phyloP scores from a whole-genome alignment of 2,113 vertebrate genomes.

The Ageneiosus marmoratus region DNA sequence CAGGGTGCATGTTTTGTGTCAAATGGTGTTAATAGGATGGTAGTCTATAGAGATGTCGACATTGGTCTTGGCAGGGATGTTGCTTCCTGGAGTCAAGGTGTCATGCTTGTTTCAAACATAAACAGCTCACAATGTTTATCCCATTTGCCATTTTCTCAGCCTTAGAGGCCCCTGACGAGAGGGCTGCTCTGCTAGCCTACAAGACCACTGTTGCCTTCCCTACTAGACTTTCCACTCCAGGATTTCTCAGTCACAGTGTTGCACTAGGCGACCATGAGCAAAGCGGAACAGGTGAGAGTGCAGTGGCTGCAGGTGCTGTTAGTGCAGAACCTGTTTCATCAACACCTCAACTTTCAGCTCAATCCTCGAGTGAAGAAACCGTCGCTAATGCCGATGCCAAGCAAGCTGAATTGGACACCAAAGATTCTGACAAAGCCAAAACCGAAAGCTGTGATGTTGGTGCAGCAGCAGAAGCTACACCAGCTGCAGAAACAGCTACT shows the following conservation, averaged over 20 bases:
- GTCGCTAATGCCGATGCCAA: neutral
- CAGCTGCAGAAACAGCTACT: neutral
- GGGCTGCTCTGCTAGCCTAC: conserved; percentile 66
- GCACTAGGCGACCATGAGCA: conserved; percentile 43
- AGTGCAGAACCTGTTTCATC: neutral
- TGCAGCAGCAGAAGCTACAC: neutral
- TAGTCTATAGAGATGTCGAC: neutral
- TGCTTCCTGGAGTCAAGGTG: conserved; percentile 34
- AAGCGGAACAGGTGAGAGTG: neutral
- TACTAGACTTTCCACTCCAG: conserved; percentile 59
- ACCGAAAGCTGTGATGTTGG: neutral
- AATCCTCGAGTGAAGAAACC: neutral
- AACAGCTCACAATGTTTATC: conserved; percentile 48
- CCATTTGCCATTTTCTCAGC: conserved; percentile 66
- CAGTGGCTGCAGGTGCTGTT: conserved; percentile 20
- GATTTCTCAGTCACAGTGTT: conserved; percentile 49
- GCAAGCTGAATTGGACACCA: neutral
- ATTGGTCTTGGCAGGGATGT: neutral
- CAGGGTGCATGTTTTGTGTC: neutral
- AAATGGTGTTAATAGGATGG: neutral
- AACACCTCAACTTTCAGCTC: neutral
- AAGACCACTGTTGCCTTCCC: conserved; percentile 72
- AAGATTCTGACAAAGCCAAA: neutral
- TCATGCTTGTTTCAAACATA: conserved; percentile 22
- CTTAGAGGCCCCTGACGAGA: conserved; percentile 63